phyloP scores from a whole-genome alignment of 1,140 invertebrate genomes.

The Zelostemma sp. region DNA sequence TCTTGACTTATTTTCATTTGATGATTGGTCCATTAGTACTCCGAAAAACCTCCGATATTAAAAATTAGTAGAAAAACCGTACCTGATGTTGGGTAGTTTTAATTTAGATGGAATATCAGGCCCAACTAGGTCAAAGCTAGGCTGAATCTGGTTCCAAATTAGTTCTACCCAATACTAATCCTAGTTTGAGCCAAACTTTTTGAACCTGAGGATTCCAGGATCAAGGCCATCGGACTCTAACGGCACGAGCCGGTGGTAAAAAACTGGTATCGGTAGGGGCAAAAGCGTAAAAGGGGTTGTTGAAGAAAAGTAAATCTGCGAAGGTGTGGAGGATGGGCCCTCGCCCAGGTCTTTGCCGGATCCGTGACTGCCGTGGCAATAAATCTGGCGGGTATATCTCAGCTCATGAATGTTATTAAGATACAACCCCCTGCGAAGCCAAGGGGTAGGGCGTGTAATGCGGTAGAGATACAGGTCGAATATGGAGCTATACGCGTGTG shows the following conservation, averaged over 20 bases:
- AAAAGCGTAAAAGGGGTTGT: conserved; percentile 40
- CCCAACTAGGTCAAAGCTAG: too few species aligned
- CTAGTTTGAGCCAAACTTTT: too few species aligned
- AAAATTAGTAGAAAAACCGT: too few species aligned
- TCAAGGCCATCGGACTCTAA: too few species aligned
- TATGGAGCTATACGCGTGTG: neutral
- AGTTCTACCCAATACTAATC: too few species aligned
- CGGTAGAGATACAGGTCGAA: conserved; percentile 42
- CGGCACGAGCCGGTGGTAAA: neutral
- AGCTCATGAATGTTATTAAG: conserved; percentile 73
- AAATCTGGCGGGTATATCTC: conserved; percentile 70
- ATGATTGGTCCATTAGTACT: too few species aligned
- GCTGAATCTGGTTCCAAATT: too few species aligned
- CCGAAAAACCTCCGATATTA: too few species aligned
- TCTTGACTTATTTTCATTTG: conserved; percentile 11
- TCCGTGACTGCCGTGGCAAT: conserved; percentile 65
- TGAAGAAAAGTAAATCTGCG: conserved; percentile 47
- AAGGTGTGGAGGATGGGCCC: conserved; percentile 29
- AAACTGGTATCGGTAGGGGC: neutral
- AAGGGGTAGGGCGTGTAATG: conserved; percentile 38
- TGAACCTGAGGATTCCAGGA: too few species aligned
- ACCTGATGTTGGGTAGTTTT: too few species aligned
- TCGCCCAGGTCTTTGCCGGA: conserved; percentile 57
- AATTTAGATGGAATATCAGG: too few species aligned
- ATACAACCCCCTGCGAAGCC: conserved; percentile 67